phyloP scores from a whole-genome alignment of 2,113 vertebrate genomes.

The Carassius gibelio region DNA sequence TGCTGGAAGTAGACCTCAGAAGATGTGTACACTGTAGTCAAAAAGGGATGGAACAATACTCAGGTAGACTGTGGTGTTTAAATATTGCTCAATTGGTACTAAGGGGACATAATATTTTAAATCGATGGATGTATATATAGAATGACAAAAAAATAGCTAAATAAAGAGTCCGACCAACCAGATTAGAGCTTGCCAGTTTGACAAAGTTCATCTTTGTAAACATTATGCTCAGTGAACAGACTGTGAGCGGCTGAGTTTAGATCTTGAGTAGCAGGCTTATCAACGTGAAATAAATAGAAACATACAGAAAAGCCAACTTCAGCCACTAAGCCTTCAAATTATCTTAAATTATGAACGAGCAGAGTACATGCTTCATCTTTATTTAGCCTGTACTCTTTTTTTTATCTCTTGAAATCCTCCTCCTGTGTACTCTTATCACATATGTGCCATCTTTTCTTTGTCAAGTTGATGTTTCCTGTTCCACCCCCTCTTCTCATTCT shows the following conservation, averaged over 20 bases:
- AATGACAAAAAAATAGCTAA: not conserved
- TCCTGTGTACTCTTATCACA: not conserved
- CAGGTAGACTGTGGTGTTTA: no score
- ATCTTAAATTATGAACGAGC: conserved; percentile 45
- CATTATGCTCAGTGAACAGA: not conserved
- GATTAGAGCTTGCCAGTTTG: not conserved
- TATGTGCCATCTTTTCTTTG: conserved; percentile 11
- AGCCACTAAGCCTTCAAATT: conserved; percentile 25
- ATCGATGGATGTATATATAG: not conserved
- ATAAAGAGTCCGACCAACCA: not conserved
- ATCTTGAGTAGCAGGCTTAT: conserved; percentile 12
- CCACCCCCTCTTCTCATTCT: not conserved
- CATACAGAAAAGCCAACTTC: conserved; percentile 2
- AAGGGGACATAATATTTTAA: no score
- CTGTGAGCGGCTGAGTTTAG: not conserved
- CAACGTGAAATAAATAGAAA: conserved; percentile 17
- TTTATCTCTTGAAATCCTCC: not conserved
- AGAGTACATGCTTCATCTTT: not conserved
- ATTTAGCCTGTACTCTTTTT: conserved; percentile 7
- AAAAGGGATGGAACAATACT: no score
- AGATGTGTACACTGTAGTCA: no score
- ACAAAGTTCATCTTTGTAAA: not conserved
- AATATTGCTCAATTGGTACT: no score
- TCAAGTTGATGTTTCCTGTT: conserved; percentile 1
- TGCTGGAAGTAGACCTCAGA: no score